These are phyloP conservation scores for Tragelaphus strepsiceros DNA, from an alignment of 2,113 vertebrate genomes.

Conservation along the genomic window DNA sequence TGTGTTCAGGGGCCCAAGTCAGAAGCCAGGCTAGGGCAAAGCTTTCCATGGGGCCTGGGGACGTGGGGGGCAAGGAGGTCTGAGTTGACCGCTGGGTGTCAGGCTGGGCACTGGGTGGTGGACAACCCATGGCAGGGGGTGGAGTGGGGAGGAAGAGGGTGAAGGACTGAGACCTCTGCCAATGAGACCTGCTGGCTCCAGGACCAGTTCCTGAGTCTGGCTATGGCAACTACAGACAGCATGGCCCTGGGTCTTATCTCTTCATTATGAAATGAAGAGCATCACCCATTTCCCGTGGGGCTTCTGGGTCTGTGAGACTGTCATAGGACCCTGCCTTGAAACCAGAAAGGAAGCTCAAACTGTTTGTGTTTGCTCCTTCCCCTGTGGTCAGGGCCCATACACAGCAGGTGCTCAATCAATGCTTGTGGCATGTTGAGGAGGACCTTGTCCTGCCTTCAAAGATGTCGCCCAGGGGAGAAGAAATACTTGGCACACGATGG, in stretches of 20 bases:
- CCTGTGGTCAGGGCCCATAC: background rate
- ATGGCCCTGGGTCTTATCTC: too few species aligned
- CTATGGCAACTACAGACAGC: accelerated
- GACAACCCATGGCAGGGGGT: accelerated
- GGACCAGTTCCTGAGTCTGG: accelerated
- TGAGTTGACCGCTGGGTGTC: background rate
- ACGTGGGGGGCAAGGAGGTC: accelerated
- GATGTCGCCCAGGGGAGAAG: background rate
- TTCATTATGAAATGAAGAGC: background rate
- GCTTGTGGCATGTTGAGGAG: background rate
- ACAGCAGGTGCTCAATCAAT: background rate
- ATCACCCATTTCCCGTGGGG: background rate
- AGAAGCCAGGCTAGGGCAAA: background rate
- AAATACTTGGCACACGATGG: background rate
- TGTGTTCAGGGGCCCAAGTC: background rate
- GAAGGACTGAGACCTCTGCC: background rate
- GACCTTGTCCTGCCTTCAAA: background rate
- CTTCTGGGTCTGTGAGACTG: background rate
- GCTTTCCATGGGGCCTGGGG: background rate
- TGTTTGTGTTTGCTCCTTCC: background rate
- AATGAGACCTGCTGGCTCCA: background rate
- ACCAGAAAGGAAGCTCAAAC: background rate
- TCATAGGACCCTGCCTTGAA: background rate
- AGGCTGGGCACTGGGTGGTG: too few species aligned
- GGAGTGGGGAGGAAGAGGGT: too few species aligned